Percentiles rank a stretch among this genome's conserved stretches.
phyloP scores from a whole-genome alignment of 2,888 invertebrate genomes.

The Troglohyphantes excavatus region DNA sequence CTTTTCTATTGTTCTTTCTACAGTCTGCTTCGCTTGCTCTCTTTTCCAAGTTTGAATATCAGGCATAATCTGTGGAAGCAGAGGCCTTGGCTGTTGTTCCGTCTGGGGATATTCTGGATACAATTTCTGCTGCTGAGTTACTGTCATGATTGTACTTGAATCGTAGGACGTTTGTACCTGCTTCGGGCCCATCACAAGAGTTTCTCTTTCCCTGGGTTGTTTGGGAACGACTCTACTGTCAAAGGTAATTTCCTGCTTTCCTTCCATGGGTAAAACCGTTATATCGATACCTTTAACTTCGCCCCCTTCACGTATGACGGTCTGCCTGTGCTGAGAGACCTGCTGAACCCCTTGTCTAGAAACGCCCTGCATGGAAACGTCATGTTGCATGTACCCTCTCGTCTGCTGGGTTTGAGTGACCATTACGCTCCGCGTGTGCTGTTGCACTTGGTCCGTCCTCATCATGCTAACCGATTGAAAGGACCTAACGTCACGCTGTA shows the following conservation, averaged over 20 bases:
- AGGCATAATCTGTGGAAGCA: slow-evolving; percentile 81
- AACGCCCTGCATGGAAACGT: slow-evolving; percentile 26
- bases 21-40: slow-evolving; percentile 51
- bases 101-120: neutral
- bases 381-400: slow-evolving; percentile 17
- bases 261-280: slow-evolving; percentile 30
- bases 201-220: slow-evolving; percentile 36
- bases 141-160: neutral
- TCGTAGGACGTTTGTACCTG: slow-evolving; percentile 11
- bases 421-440: slow-evolving; percentile 21
- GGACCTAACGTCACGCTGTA: slow-evolving; percentile 40
- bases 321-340: slow-evolving; percentile 30
- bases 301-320: slow-evolving; percentile 21
- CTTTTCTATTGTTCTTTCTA: slow-evolving; percentile 74
- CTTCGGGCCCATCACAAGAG: slow-evolving; percentile 15
- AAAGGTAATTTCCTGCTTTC: slow-evolving; percentile 49
- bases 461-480: slow-evolving; percentile 52
- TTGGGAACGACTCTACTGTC: slow-evolving; percentile 28
- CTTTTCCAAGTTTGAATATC: slow-evolving; percentile 59
- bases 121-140: slow-evolving; percentile 5
- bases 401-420: slow-evolving; percentile 24
- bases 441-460: slow-evolving; percentile 14
- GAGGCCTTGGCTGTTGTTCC: neutral
- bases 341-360: slow-evolving; percentile 48
- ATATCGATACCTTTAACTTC: slow-evolving; percentile 50